phyloP scores from a whole-genome alignment of 2,113 vertebrate genomes.

The Trinectes maculatus region DNA sequence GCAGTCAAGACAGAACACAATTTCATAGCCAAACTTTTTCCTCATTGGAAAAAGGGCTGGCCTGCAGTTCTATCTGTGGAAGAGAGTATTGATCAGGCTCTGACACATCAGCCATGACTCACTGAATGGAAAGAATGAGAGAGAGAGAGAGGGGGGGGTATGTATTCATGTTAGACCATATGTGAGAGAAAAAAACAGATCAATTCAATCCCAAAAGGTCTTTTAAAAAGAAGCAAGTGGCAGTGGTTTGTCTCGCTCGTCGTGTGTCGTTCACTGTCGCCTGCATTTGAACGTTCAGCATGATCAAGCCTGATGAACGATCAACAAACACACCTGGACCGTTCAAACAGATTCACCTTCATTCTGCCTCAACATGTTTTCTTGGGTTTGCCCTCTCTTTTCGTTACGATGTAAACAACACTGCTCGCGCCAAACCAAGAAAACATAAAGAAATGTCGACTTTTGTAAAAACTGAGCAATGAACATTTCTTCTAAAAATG shows the following conservation, averaged over 20 bases:
- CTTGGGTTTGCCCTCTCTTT: too few species aligned
- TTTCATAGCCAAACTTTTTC: conserved; percentile 60
- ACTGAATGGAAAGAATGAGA: conserved; percentile 32
- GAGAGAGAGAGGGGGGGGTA: conserved; percentile 10
- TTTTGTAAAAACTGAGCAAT: conserved; percentile 5
- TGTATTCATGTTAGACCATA: conserved; percentile 8
- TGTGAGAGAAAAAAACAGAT: conserved; percentile 24
- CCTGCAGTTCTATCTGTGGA: conserved; percentile 44
- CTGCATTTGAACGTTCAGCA: too few species aligned
- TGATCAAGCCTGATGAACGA: too few species aligned
- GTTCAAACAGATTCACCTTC: too few species aligned
- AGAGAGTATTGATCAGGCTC: conserved; percentile 68
- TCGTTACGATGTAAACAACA: too few species aligned
- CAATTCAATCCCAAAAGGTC: conserved; percentile 21
- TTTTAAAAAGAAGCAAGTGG: conserved; percentile 34
- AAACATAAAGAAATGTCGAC: not conserved
- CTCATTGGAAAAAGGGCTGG: conserved; percentile 41
- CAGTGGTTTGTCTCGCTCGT: not conserved
- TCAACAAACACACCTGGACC: too few species aligned
- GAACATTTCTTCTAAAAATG: conserved; percentile 2
- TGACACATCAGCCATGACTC: conserved; percentile 71
- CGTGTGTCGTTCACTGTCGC: conserved; percentile 11
- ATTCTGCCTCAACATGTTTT: too few species aligned
- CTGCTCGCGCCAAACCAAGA: too few species aligned
- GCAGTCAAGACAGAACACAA: conserved; percentile 47